Percentiles rank a stretch among this genome's conserved stretches.
These are phyloP conservation scores for Lysandra coridon DNA, from an alignment of 2,888 invertebrate species.

Conservation along the genomic window DNA sequence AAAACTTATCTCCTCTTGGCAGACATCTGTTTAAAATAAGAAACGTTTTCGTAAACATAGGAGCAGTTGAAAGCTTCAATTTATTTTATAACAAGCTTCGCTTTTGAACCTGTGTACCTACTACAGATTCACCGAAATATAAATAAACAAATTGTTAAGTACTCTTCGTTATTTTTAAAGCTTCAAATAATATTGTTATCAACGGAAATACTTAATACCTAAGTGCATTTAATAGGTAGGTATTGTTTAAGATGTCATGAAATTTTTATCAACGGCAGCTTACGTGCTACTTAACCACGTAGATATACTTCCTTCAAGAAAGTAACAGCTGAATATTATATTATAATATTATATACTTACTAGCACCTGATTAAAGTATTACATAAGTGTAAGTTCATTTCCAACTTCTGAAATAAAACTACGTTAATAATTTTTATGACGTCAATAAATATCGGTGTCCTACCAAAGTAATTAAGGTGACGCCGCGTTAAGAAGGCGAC, in stretches of 20 bases:
- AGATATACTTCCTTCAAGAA: no score
- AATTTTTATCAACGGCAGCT: no score
- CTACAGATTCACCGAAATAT: slow-evolving; percentile 11
- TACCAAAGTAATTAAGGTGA: no score
- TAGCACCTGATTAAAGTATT: no score
- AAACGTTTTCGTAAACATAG: slow-evolving; percentile 57
- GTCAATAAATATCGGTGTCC: no score
- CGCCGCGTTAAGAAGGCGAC: no score
- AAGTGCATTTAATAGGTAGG: background rate
- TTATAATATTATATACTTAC: no score
- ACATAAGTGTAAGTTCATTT: no score
- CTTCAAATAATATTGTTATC: background rate
- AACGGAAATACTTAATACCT: background rate
- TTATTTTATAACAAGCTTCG: slow-evolving; percentile 54
- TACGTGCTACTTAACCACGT: no score
- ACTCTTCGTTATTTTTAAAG: background rate
- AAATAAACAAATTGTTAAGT: slow-evolving; percentile 5
- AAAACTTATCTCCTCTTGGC: slow-evolving; percentile 47
- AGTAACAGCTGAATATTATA: no score
- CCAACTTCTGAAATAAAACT: no score
- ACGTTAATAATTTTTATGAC: no score
- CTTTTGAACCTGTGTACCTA: slow-evolving; percentile 28
- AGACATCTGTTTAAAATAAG: slow-evolving; percentile 68
- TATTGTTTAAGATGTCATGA: background rate
- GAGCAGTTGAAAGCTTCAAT: slow-evolving; percentile 61